Evolutionary conservation across 1,140 invertebrate genomes (phyloP).

Genomic region (Drosophila ficusphila): DNA sequence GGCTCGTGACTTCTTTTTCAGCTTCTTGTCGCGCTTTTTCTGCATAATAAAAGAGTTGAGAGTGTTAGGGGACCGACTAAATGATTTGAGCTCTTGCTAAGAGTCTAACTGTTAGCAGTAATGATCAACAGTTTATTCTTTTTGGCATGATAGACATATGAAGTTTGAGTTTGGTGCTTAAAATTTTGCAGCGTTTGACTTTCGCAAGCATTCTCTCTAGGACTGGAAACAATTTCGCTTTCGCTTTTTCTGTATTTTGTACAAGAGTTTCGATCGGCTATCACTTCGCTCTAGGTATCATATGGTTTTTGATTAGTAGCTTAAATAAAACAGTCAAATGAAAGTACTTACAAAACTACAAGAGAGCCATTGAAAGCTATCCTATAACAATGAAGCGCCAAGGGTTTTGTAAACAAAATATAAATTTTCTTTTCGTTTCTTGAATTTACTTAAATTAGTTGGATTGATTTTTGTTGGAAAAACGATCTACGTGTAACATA

Average conservation of each 20-base stretch:
- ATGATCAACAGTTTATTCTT: slow-evolving; percentile 50
- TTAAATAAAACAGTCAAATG: slow-evolving; percentile 81
- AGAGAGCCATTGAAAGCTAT: slow-evolving; percentile 84
- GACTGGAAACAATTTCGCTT: slow-evolving; percentile 21
- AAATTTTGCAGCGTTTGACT: slow-evolving; percentile 47
- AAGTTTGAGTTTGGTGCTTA: slow-evolving; percentile 40
- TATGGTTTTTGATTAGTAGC: slow-evolving; percentile 49
- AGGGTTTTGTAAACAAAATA: slow-evolving; percentile 84
- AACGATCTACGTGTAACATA: slow-evolving; percentile 52
- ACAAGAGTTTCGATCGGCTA: slow-evolving; percentile 23
- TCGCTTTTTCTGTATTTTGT: slow-evolving; percentile 17
- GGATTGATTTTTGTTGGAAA: slow-evolving; percentile 9
- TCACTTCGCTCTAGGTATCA: slow-evolving; percentile 36
- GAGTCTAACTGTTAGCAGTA: slow-evolving; percentile 69
- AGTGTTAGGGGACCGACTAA: slow-evolving; percentile 30
- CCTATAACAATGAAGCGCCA: slow-evolving; percentile 84
- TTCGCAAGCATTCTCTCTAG: slow-evolving; percentile 37
- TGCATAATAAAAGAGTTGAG: slow-evolving; percentile 65
- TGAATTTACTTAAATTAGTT: slow-evolving; percentile 49
- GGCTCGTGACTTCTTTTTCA: slow-evolving; percentile 71
- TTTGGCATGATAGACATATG: slow-evolving; percentile 58
- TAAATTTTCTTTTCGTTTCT: slow-evolving; percentile 79
- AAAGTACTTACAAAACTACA: slow-evolving; percentile 85
- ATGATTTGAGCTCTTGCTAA: slow-evolving; percentile 38
- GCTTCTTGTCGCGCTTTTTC: slow-evolving; percentile 82